A percentile compares a stretch with the other conserved stretches of the same genome.
Conservation (phyloP, 2,888 invertebrate species). For the Eremobia ochroleuca region DNA sequence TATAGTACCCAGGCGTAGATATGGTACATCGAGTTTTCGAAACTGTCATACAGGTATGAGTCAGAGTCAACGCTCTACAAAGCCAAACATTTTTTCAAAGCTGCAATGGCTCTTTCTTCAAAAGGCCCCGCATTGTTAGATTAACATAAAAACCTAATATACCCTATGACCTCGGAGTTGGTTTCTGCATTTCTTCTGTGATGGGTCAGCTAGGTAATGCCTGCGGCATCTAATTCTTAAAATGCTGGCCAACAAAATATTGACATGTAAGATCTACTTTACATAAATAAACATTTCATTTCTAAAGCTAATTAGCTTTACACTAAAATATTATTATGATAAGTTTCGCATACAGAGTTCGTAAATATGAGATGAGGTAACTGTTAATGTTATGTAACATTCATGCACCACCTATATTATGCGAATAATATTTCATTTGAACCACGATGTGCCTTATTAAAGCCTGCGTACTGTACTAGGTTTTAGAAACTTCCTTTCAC, state of each 20-base stretch:
- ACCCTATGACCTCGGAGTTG: too few species aligned
- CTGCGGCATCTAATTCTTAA: too few species aligned
- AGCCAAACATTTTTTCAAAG: neutral
- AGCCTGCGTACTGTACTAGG: neutral
- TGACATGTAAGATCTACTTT: too few species aligned
- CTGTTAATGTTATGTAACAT: neutral
- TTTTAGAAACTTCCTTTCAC: neutral
- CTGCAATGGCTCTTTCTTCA: too few species aligned
- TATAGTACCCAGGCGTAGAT: neutral
- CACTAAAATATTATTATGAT: neutral
- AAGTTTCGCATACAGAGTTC: neutral
- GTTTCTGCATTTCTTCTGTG: too few species aligned
- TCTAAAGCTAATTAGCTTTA: neutral
- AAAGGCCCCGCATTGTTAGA: too few species aligned
- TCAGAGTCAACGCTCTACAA: neutral
- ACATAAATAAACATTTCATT: too few species aligned
- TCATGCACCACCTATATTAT: neutral
- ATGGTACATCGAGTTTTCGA: neutral
- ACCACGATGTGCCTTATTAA: neutral
- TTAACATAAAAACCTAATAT: too few species aligned
- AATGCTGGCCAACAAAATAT: too few species aligned
- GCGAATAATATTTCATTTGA: neutral
- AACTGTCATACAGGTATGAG: neutral
- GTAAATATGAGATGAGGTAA: neutral
- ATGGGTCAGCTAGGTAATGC: too few species aligned